These are phyloP conservation scores for Pollenia labialis DNA, from an alignment of 2,888 invertebrate species.

Conservation along the genomic window DNA sequence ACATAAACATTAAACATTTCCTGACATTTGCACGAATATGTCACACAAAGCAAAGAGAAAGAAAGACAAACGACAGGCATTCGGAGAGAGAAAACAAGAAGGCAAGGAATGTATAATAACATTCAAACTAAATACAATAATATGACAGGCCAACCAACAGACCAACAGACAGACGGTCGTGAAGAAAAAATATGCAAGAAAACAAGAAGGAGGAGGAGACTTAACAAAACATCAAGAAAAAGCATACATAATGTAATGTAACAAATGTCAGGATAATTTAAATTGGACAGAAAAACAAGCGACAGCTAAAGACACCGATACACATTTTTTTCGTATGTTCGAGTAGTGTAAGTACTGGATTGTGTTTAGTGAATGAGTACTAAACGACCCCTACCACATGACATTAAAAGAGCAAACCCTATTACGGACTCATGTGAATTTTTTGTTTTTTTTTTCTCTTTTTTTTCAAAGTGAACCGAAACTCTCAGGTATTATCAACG, in stretches of 20 bases:
- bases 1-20: slow-evolving; percentile 21
- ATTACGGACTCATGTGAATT: slow-evolving; percentile 45
- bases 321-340: slow-evolving; percentile 21
- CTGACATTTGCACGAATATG: slow-evolving; percentile 69
- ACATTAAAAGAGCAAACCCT: slow-evolving; percentile 51
- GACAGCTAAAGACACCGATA: slow-evolving; percentile 45
- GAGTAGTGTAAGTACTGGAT: background rate
- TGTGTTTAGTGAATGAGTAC: slow-evolving; percentile 9
- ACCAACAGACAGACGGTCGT: slow-evolving; percentile 4
- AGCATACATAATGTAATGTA: slow-evolving; percentile 31
- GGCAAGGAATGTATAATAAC: slow-evolving; percentile 38
- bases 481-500: slow-evolving; percentile 59
- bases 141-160: slow-evolving; percentile 46
- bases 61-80: background rate
- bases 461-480: slow-evolving; percentile 50
- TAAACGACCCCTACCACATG: slow-evolving; percentile 44
- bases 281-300: slow-evolving; percentile 49
- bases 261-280: slow-evolving; percentile 66
- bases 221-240: background rate
- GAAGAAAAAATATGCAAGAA: background rate
- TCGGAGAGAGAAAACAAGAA: slow-evolving; percentile 4
- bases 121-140: slow-evolving; percentile 50
- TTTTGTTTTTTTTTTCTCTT: background rate
- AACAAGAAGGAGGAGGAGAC: slow-evolving; percentile 40
- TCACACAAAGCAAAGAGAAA: slow-evolving; percentile 52